These are phyloP conservation scores for Seriola quinqueradiata DNA, from an alignment of 2,113 vertebrate species.

Conservation along the genomic window DNA sequence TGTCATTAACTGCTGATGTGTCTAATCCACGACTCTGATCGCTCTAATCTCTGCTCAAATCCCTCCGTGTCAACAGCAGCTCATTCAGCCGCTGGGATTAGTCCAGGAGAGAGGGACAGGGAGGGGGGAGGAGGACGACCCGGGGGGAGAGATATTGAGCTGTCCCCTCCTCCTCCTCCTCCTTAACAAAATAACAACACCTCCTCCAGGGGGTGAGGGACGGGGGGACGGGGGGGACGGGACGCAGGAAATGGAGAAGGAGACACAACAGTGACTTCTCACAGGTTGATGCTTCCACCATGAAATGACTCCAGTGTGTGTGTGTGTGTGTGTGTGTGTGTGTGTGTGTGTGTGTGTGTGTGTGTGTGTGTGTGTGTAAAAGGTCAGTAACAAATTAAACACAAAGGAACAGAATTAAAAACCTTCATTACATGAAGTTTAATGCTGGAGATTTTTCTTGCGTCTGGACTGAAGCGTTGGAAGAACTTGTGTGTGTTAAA, in stretches of 20 bases:
- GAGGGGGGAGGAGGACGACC: constrained; percentile 66
- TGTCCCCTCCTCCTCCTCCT: constrained; percentile 46
- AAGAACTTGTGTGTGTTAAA: too few relatives aligned
- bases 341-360: constrained; percentile 4
- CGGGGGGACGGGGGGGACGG: not conserved
- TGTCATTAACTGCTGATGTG: constrained; percentile 71
- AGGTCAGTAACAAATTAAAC: not conserved
- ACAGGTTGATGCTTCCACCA: constrained; percentile 38
- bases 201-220: constrained; percentile 48
- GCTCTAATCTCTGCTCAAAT: constrained; percentile 91
- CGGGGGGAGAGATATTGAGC: constrained; percentile 63
- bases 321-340: constrained; percentile 9
- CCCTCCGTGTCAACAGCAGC: constrained; percentile 90
- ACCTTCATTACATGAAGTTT: too few relatives aligned
- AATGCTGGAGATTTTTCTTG: too few relatives aligned
- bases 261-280: constrained; percentile 25
- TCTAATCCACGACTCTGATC: constrained; percentile 88
- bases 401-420: too few relatives aligned
- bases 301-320: constrained; percentile 39
- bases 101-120: constrained; percentile 74
- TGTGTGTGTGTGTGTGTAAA: not conserved
- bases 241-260: constrained; percentile 55
- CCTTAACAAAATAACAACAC: constrained; percentile 43
- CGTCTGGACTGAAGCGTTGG: too few relatives aligned
- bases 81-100: constrained; percentile 91